A percentile compares a stretch with the other conserved stretches of the same genome.
These are phyloP conservation scores for Pampusana beccarii DNA, from an alignment of 2,113 vertebrate genomes.

Conservation along the genomic window DNA sequence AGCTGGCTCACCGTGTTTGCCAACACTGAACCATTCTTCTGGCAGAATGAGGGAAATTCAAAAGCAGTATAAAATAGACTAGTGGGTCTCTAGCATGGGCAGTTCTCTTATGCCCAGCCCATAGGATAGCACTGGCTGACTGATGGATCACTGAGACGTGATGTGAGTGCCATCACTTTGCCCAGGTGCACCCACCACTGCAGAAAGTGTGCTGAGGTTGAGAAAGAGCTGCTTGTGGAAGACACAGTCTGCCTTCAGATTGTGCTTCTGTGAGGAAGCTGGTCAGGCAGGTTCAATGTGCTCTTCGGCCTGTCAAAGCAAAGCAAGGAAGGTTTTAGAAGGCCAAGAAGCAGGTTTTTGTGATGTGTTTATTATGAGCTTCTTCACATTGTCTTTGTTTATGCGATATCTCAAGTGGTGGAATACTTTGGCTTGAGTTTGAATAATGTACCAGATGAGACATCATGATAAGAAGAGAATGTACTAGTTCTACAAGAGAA, in stretches of 20 bases:
- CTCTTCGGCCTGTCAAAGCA: background rate
- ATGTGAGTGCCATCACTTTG: background rate
- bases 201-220: background rate
- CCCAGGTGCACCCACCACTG: background rate
- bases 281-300: background rate
- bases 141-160: background rate
- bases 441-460: slow-evolving; percentile 29
- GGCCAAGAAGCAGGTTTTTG: background rate
- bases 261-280: background rate
- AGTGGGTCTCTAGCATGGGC: background rate
- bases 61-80: background rate
- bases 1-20: background rate
- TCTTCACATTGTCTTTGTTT: background rate
- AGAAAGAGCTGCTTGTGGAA: background rate
- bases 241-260: background rate
- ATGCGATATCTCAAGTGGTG: background rate
- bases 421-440: slow-evolving; percentile 11
- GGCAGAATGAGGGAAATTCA: background rate
- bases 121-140: background rate
- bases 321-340: background rate
- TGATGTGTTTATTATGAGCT: background rate
- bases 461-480: slow-evolving; percentile 23
- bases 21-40: background rate
- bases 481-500: slow-evolving; percentile 19
- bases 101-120: background rate